phyloP scores from a whole-genome alignment of 2,113 vertebrate species.

The Tachuris rubrigastra region DNA sequence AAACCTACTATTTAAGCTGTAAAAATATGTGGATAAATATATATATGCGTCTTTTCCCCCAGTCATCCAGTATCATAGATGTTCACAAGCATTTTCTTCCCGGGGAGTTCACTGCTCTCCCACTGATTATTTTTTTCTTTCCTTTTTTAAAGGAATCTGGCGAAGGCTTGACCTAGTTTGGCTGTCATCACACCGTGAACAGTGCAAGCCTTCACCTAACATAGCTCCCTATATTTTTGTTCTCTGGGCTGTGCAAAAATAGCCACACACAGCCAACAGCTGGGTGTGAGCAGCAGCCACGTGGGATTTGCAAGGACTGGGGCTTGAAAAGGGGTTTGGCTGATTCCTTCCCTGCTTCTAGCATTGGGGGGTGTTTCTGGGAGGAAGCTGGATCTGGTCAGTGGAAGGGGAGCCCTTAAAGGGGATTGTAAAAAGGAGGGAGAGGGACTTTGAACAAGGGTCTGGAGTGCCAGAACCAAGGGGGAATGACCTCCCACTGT shows the following conservation, averaged over 20 bases:
- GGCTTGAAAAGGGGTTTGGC: background rate
- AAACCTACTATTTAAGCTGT: background rate
- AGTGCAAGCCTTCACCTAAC: background rate
- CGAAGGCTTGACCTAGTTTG: slow-evolving; percentile 18
- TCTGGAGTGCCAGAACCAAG: background rate
- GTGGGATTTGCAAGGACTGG: background rate
- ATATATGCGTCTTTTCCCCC: background rate
- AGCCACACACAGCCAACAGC: background rate
- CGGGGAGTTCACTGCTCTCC: background rate
- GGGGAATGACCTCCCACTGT: background rate
- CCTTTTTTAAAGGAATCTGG: background rate
- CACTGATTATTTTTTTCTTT: background rate
- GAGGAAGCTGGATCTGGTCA: background rate
- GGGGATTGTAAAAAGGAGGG: background rate
- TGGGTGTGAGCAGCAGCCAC: background rate
- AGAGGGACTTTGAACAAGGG: background rate
- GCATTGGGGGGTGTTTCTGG: rapidly evolving
- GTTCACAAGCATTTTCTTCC: background rate
- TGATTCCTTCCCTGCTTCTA: background rate
- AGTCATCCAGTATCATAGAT: background rate
- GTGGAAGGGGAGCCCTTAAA: background rate
- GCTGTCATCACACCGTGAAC: background rate
- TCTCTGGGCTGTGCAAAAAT: background rate
- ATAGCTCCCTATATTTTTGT: background rate
- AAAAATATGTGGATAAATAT: background rate